A percentile compares a stretch with the other conserved stretches of the same genome.
Evolutionary conservation across 1,140 invertebrate genomes (phyloP).

Genomic region (Aphidius gifuensis): DNA sequence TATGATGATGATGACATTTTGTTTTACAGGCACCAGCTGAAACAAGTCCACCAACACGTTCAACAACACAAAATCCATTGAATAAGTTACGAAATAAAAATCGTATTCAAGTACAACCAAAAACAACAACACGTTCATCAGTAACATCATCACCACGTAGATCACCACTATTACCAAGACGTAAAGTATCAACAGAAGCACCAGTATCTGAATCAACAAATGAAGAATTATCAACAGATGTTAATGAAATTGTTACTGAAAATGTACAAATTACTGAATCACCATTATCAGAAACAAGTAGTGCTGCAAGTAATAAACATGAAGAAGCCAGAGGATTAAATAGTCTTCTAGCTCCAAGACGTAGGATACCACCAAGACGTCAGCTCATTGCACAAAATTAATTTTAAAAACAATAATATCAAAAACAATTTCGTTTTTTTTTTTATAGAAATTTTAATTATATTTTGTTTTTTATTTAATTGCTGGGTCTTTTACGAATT

Average conservation of each 20-base stretch:
- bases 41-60: slow-evolving; percentile 42
- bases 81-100: slow-evolving; percentile 51
- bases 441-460: not conserved
- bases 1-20: slow-evolving; percentile 1
- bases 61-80: slow-evolving; percentile 47
- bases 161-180: slow-evolving; percentile 47
- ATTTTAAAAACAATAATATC: not conserved
- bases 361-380: slow-evolving; percentile 58
- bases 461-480: not conserved
- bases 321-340: slow-evolving; percentile 60
- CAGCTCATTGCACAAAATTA: slow-evolving; percentile 34
- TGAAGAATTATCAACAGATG: slow-evolving; percentile 26
- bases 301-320: slow-evolving; percentile 47
- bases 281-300: slow-evolving; percentile 45
- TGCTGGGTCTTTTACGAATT: not conserved
- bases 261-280: slow-evolving; percentile 53
- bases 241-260: slow-evolving; percentile 35
- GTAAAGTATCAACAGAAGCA: slow-evolving; percentile 43
- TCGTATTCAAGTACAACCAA: slow-evolving; percentile 46
- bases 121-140: slow-evolving; percentile 44
- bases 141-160: slow-evolving; percentile 36
- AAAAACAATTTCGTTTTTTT: not conserved
- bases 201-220: slow-evolving; percentile 32
- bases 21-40: slow-evolving; percentile 43
- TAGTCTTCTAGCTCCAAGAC: slow-evolving; percentile 59